Evolutionary conservation across 2,113 vertebrate species (phyloP), one percentile per base, ranked within the genome.

Genomic region (Platichthys stellatus): DNA sequence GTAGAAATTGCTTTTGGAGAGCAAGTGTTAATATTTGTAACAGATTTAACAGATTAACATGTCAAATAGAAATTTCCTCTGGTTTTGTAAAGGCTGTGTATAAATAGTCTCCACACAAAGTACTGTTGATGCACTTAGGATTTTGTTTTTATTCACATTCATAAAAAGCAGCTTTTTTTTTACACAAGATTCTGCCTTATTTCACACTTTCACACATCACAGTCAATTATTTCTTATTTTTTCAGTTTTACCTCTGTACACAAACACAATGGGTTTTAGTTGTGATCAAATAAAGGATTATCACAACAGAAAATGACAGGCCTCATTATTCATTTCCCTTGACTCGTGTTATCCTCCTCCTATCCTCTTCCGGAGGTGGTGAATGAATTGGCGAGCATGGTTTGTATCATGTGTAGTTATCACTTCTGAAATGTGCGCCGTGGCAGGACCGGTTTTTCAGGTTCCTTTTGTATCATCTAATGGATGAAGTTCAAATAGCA

Each of bases 221-320:
- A 20, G 12, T 75, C 24, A n/a, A 2, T 53, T 53, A 8, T 67
- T 68, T 57, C 0, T 31, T 69, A 59, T 35, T n/a, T 35, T 23
- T 35, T 2, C 26, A 45, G 2, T 1, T 10, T 74, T 64, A 63
- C 56, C 76, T 70, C 17, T 85, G 28, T 75, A 76, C 59, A 82
- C 28, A 62, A 56, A 43, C 57, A 74, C 64, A 68, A 9, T 68
- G 76, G 28, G 12, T 56, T 77, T 83, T 72, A 81, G 67, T 84
- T 83, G 66, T 74, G 60, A 78, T 62, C 31, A 65, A 93, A 91
- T 92, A 92, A 92, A 91, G 77, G 66, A 84, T 85, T 81, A 76
- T 71, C 53, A 86, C 69, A 75, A 59, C 65, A 72, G 69, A 49
- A 17, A 9, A 60, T 26, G 38, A 43, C 18, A 14, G 35, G 35